phyloP scores from a whole-genome alignment of 2,113 vertebrate genomes.

The Apteryx mantelli region DNA sequence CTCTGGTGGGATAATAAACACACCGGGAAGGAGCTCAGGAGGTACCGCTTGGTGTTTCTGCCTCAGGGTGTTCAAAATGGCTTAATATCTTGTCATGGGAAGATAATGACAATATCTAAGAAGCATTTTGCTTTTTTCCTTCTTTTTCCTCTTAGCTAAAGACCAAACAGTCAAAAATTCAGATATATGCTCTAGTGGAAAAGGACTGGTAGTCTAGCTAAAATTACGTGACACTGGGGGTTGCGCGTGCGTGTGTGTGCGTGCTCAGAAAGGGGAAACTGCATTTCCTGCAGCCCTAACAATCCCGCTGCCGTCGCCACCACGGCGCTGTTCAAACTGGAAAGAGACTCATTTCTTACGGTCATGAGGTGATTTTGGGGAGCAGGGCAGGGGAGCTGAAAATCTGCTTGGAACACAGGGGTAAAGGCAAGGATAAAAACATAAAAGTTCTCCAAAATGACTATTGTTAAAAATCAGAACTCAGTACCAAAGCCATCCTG shows the following conservation, averaged over 20 bases:
- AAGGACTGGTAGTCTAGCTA: neutral
- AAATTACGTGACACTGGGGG: neutral
- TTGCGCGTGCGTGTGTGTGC: no score
- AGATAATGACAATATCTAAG: neutral
- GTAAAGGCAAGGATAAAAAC: neutral
- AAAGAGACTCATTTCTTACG: neutral
- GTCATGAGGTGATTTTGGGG: neutral
- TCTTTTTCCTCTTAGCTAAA: neutral
- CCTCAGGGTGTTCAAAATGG: neutral
- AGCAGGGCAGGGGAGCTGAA: neutral
- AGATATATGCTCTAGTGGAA: no score
- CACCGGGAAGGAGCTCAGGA: accelerated
- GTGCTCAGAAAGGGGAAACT: no score
- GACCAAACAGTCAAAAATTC: neutral
- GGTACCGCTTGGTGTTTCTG: neutral
- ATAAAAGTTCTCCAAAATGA: neutral
- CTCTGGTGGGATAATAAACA: neutral
- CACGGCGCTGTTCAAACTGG: neutral
- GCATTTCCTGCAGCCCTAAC: no score
- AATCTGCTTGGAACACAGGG: neutral
- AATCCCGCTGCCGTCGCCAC: no score
- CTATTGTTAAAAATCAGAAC: neutral
- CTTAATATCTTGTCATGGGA: neutral
- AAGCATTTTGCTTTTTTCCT: neutral
- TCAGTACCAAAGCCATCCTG: neutral